Percentiles rank a stretch among this genome's conserved stretches.
These are phyloP conservation scores for Megaleporinus macrocephalus DNA, from an alignment of 2,113 vertebrate genomes.

Conservation along the genomic window DNA sequence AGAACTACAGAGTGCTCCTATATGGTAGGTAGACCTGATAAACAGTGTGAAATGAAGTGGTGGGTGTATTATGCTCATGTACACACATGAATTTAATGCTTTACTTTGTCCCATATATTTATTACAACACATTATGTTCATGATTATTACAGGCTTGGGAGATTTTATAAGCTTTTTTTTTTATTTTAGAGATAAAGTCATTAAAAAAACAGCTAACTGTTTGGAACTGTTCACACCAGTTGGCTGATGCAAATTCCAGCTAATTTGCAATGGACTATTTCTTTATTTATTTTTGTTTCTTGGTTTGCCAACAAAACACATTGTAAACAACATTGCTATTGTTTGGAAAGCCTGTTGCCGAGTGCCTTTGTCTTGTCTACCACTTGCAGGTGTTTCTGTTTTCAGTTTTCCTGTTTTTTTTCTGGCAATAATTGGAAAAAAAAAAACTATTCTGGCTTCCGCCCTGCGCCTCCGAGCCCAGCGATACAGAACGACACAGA, in stretches of 20 bases:
- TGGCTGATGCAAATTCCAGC: background rate
- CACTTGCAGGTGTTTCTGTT: background rate
- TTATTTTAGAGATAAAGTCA: too few species aligned
- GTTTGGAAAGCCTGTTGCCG: background rate
- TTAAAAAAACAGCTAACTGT: background rate
- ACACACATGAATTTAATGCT: too few species aligned
- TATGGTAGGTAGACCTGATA: too few species aligned
- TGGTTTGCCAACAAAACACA: background rate
- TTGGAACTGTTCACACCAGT: background rate
- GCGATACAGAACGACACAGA: constrained; percentile 48
- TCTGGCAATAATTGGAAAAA: too few species aligned
- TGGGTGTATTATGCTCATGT: too few species aligned
- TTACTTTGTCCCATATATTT: too few species aligned
- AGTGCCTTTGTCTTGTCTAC: background rate
- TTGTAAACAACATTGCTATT: background rate
- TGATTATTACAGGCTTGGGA: too few species aligned
- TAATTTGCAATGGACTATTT: background rate
- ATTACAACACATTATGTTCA: too few species aligned
- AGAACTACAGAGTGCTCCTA: too few species aligned
- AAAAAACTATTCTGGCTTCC: too few species aligned
- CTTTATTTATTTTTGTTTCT: background rate
- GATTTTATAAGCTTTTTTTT: too few species aligned
- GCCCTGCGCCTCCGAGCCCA: background rate
- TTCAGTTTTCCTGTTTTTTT: background rate
- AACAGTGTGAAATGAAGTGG: too few species aligned